Percentiles rank a stretch among this genome's conserved stretches.
Conservation (phyloP, 2,113 vertebrate genomes). For the Baryphthengus martii region DNA sequence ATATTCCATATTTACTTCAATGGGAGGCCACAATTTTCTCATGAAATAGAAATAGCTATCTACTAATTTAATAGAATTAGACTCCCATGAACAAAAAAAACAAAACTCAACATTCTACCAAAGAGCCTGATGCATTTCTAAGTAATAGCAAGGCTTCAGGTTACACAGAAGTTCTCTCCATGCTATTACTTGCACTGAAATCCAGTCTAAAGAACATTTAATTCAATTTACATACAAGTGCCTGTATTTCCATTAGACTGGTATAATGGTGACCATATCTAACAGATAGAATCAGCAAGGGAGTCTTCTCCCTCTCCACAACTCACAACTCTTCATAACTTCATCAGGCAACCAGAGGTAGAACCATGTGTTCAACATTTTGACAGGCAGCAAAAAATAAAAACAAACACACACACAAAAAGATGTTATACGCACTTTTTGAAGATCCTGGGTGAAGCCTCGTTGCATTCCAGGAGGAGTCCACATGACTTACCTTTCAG, state of each 20-base stretch:
- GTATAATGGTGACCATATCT: neutral
- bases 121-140: neutral
- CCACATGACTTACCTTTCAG: slow-evolving; percentile 67
- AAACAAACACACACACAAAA: neutral
- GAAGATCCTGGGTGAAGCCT: neutral
- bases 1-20: neutral
- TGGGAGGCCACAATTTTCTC: neutral
- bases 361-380: neutral
- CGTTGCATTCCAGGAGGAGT: neutral
- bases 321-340: neutral
- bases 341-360: neutral
- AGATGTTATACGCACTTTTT: slow-evolving; percentile 53
- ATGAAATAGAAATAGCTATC: neutral
- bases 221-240: neutral
- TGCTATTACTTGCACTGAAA: neutral
- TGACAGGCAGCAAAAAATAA: neutral
- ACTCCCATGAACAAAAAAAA: neutral
- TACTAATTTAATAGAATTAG: neutral
- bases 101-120: neutral
- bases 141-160: neutral
- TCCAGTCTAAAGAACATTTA: neutral
- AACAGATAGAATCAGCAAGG: neutral
- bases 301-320: neutral
- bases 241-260: neutral
- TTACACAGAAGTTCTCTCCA: neutral